Conservation (phyloP, 2,888 invertebrate genomes). For the Diarsia rubi region DNA sequence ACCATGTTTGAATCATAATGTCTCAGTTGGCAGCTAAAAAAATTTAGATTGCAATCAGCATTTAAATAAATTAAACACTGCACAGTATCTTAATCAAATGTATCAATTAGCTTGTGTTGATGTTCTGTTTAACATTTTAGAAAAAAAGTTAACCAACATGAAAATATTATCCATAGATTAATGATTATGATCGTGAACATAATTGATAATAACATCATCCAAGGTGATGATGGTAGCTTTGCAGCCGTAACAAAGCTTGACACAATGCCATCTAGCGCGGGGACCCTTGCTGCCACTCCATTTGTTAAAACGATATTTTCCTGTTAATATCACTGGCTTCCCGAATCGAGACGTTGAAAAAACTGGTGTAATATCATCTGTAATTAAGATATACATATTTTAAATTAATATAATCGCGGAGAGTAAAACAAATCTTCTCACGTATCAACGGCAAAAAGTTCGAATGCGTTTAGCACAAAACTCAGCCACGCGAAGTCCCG, state of each 20-base stretch:
- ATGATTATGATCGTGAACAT: slow-evolving; percentile 60
- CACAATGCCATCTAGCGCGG: slow-evolving; percentile 68
- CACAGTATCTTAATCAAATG: not conserved
- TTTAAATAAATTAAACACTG: too few species aligned
- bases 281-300: slow-evolving; percentile 56
- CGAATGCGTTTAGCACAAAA: too few species aligned
- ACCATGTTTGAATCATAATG: too few species aligned
- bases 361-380: slow-evolving; percentile 33
- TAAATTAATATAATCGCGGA: not conserved
- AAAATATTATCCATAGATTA: slow-evolving; percentile 23
- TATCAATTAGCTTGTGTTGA: not conserved
- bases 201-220: slow-evolving; percentile 56
- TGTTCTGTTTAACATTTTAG: not conserved
- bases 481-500: not conserved
- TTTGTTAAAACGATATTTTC: slow-evolving; percentile 70
- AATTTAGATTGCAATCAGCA: too few species aligned
- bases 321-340: slow-evolving; percentile 71
- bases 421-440: too few species aligned
- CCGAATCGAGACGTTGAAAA: slow-evolving; percentile 72
- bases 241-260: slow-evolving; percentile 66
- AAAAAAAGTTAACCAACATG: not conserved
- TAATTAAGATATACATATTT: slow-evolving; percentile 10
- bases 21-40: too few species aligned
- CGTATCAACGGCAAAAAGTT: too few species aligned
- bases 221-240: slow-evolving; percentile 68